Conservation (phyloP, 2,797 vertebrate species). For the Pangasius macronema region DNA sequence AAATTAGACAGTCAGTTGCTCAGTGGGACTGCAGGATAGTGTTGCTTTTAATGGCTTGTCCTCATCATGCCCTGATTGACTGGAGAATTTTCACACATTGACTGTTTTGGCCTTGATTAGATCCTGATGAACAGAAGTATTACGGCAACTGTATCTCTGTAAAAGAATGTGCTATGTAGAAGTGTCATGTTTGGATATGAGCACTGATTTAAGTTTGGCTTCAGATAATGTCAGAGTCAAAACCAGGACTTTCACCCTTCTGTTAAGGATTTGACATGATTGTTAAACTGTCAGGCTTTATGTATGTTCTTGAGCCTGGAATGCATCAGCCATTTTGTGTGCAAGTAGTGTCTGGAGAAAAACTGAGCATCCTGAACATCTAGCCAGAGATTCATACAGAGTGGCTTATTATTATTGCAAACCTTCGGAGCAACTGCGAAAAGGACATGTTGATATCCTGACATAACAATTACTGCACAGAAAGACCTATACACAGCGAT, state of each 20-base stretch:
- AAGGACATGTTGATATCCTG: neutral
- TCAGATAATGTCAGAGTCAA: neutral
- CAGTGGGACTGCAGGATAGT: neutral
- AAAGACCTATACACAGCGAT: too few species aligned
- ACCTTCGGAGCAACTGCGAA: neutral
- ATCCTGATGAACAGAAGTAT: slow-evolving; percentile 5
- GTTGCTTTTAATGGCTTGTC: slow-evolving; percentile 10
- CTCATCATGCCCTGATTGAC: slow-evolving; percentile 11
- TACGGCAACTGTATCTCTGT: neutral
- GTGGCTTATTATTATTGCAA: neutral
- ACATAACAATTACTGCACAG: neutral
- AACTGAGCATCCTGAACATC: neutral
- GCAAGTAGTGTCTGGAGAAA: neutral
- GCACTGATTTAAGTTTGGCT: neutral
- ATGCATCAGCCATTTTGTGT: neutral
- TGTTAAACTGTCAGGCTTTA: slow-evolving; percentile 27
- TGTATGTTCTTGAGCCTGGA: neutral
- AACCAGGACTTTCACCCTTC: neutral
- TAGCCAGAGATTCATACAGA: neutral
- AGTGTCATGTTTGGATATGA: neutral
- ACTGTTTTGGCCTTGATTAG: slow-evolving; percentile 19
- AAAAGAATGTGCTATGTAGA: neutral
- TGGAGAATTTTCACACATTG: slow-evolving; percentile 1
- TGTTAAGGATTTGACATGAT: slow-evolving; percentile 16
- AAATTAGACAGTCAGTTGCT: slow-evolving; percentile 1